Percentiles rank a stretch among this genome's conserved stretches.
These are phyloP conservation scores for Trachemys scripta DNA, from an alignment of 2,113 vertebrate genomes.

Conservation along the genomic window DNA sequence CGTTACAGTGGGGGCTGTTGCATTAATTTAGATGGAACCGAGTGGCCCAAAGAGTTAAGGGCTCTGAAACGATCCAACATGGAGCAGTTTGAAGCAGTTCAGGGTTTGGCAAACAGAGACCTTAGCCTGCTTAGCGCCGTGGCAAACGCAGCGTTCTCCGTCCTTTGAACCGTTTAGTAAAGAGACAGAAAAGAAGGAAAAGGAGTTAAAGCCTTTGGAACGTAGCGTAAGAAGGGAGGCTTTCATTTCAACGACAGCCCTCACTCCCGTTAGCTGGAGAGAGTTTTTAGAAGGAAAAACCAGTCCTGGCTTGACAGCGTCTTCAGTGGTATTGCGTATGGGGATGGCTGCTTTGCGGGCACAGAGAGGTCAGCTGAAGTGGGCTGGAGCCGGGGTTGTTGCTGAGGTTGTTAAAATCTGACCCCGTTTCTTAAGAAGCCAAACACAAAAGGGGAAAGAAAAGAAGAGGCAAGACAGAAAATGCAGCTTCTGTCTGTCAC, in stretches of 20 bases:
- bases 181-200: background rate
- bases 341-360: background rate
- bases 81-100: background rate
- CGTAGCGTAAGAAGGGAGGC: background rate
- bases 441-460: background rate
- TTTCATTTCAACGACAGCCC: background rate
- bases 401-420: background rate
- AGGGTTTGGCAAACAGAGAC: background rate
- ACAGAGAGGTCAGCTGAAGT: background rate
- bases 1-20: background rate
- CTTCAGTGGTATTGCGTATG: background rate
- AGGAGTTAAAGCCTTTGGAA: background rate
- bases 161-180: background rate
- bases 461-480: background rate
- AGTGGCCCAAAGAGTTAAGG: background rate
- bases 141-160: background rate
- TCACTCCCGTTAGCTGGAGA: background rate
- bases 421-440: background rate
- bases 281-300: background rate
- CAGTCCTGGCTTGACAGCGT: background rate
- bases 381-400: background rate
- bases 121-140: background rate
- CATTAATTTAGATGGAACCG: background rate
- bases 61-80: background rate
- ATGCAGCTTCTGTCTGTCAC: background rate